Base-by-base conservation (phyloP, 1,140 invertebrate genomes). In the Calephelis virginiensis region DNA sequence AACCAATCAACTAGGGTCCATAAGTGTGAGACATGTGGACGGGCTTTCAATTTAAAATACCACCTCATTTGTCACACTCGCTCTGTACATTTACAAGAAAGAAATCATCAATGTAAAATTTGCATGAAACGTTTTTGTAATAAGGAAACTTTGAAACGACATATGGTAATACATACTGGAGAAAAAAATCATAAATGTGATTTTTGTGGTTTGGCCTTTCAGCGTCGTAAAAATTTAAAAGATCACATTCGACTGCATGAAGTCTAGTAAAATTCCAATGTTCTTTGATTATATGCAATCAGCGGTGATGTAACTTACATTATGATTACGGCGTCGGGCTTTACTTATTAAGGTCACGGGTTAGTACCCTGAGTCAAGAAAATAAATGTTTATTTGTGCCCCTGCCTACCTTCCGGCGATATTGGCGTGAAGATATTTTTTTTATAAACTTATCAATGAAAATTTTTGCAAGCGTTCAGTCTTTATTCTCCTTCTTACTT, bases 181-280 rank as follows among this genome's bases (percentile, higher is more conserved):
- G 94, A 95, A 70, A 95, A 95, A 62, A 95, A 95, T 10, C 94
- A 94, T 71, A 92, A 94, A 0, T 96, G 96, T 76, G 93, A 93
- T 40, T 84, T 93, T 2, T 95, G 95, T 74, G 93, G 93, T 1
- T 94, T 95, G 83, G 92, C 92, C 1, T 95, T 95, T 73, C 72
- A 87, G 46, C 71, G 88, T 8, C 72, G 86, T 47, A 88, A 89
- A 60, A 90, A 89, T 69, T 76, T 90, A 61, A 88, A 83, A 60
- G 84, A 88, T 50, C 88, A 90, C 77, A 71, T 90, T 49, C 70
- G 84, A 1, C 64, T 84, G 14, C 87, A 90, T 50, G 83, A 86
- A 61, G 73, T 81, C 45, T 43, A 64, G 37, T 40, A 10, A 14
- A 62, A 62, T 12, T 28, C 28, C 28, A 28, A 4, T 28, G 28